Evolutionary conservation across 2,113 vertebrate species (phyloP).

Genomic region (Mirza zaza): DNA sequence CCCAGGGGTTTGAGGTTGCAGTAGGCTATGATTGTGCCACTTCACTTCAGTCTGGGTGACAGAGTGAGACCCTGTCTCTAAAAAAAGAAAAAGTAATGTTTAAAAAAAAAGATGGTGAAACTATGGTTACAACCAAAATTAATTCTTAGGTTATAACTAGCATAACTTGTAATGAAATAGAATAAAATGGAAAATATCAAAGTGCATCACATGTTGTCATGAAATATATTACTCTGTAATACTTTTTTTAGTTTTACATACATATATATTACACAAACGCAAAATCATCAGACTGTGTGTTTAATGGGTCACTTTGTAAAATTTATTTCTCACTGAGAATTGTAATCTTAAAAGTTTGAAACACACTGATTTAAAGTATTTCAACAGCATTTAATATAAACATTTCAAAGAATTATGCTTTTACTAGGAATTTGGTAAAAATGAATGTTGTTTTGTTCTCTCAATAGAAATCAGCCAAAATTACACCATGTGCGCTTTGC

Average conservation of each 20-base stretch:
- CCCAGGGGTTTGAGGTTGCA: too few species aligned
- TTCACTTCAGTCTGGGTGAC: too few species aligned
- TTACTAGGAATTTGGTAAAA: conserved; percentile 66
- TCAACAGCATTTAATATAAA: conserved; percentile 55
- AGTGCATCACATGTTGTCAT: neutral
- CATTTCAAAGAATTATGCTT: conserved; percentile 58
- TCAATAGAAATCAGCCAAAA: conserved; percentile 91
- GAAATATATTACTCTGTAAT: neutral
- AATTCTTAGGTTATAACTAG: neutral
- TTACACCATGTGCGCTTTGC: conserved; percentile 92
- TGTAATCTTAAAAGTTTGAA: conserved; percentile 52
- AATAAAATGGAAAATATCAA: neutral
- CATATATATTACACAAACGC: neutral
- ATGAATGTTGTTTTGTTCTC: conserved; percentile 70
- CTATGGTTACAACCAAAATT: neutral
- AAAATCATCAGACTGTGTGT: neutral
- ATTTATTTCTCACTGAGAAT: conserved; percentile 56
- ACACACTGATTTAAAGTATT: conserved; percentile 51
- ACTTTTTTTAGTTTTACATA: neutral
- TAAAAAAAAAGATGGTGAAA: neutral
- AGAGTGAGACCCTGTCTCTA: too few species aligned
- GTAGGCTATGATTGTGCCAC: too few species aligned
- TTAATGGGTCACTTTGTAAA: conserved; percentile 26
- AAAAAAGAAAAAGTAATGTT: too few species aligned
- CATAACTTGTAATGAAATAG: conserved; percentile 28